These are phyloP conservation scores for Drosophila littoralis DNA, from an alignment of 1,140 invertebrate species.

Conservation along the genomic window DNA sequence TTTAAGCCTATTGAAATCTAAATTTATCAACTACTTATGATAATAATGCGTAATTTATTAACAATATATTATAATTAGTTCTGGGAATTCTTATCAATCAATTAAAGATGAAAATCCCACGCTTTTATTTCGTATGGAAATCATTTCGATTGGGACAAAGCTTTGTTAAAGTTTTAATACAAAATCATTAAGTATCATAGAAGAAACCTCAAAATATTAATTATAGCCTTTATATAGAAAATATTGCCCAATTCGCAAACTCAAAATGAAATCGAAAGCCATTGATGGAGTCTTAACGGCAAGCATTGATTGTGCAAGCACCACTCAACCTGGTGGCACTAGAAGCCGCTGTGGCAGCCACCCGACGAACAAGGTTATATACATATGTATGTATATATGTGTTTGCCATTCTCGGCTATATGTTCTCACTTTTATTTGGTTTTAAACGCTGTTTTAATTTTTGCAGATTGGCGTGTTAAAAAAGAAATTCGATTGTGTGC, in stretches of 20 bases:
- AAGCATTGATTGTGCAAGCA: slow-evolving; percentile 34
- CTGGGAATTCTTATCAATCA: neutral
- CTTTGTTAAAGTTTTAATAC: neutral
- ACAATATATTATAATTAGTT: neutral
- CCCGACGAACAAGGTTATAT: slow-evolving; percentile 29
- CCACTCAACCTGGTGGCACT: neutral
- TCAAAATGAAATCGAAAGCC: slow-evolving; percentile 35
- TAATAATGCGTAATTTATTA: neutral
- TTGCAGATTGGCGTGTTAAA: neutral
- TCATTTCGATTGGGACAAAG: neutral
- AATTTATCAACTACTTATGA: neutral
- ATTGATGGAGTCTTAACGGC: slow-evolving; percentile 10
- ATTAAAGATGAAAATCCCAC: neutral
- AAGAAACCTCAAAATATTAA: slow-evolving; percentile 1
- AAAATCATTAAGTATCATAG: neutral
- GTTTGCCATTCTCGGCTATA: slow-evolving; percentile 1
- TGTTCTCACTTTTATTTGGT: slow-evolving; percentile 28
- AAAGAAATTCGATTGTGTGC: slow-evolving; percentile 2
- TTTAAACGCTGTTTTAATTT: neutral
- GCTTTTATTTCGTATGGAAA: too few relatives aligned
- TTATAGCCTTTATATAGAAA: neutral
- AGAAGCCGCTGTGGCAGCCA: slow-evolving; percentile 12
- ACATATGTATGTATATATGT: neutral
- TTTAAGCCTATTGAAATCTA: neutral
- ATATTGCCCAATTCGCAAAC: slow-evolving; percentile 29